phyloP scores from a whole-genome alignment of 2,797 vertebrate genomes.

The Bradypus variegatus region DNA sequence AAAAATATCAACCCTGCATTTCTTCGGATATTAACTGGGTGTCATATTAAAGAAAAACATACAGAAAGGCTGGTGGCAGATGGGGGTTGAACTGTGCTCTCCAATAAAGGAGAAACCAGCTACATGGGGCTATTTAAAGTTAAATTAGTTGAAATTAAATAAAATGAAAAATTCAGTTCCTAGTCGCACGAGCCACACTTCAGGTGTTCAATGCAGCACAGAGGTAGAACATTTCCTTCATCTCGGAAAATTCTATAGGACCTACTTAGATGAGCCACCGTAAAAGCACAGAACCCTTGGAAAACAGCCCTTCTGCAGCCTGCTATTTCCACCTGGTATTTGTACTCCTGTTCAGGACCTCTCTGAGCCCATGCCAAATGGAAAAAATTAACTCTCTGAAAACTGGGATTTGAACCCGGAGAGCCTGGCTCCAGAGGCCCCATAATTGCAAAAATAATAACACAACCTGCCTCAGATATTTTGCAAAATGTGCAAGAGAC shows the following conservation, averaged over 20 bases:
- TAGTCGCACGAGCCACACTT: too few relatives aligned
- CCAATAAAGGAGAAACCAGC: too few relatives aligned
- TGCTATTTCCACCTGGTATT: too few relatives aligned
- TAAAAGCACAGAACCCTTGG: too few relatives aligned
- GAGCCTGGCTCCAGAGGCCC: neutral
- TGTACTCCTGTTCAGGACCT: too few relatives aligned
- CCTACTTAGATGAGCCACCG: too few relatives aligned
- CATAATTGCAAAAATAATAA: neutral
- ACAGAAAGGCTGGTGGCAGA: neutral
- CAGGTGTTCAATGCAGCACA: too few relatives aligned
- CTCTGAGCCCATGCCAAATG: neutral
- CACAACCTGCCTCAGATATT: neutral
- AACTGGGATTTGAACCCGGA: neutral
- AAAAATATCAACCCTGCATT: neutral
- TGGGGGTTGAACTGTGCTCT: neutral
- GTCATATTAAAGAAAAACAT: neutral
- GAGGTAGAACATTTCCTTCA: too few relatives aligned
- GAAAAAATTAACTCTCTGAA: neutral
- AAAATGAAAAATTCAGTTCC: too few relatives aligned
- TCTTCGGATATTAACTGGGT: neutral
- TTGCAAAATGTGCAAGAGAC: neutral
- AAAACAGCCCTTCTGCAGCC: too few relatives aligned
- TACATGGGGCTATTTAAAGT: neutral
- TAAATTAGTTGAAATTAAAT: neutral
- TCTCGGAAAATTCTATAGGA: too few relatives aligned